Evolutionary conservation across 2,888 invertebrate species (phyloP), one percentile per base, ranked within the genome.

Genomic region (Dasysyrphus albostriatus): DNA sequence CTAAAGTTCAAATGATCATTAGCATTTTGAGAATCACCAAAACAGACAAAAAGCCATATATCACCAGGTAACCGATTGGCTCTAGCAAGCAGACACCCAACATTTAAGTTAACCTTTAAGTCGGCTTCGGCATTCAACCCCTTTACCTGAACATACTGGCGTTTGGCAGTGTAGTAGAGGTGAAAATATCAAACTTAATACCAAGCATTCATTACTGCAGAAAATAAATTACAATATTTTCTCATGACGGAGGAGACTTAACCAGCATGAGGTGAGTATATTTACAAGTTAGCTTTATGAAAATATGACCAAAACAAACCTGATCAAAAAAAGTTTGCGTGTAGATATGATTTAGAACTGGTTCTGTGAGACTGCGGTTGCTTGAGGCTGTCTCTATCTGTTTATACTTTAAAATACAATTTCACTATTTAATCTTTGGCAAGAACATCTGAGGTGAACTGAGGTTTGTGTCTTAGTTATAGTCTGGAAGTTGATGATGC

Each of bases 1-100:
- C 51, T 54, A 80, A 84, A 84, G 80, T 84, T 80, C 80, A 84
- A 61, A 59, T 47, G 70, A 67, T 80, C 75, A 79, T 67, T 76
- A 75, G 24, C 24, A 19, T 19, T 65, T 12, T 19, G 5, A 80
- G 67, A 80, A 80, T 61, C n/a, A 58, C 16, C 37, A 39, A 44
- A 32, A 10, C 10, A 84, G 44, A 47, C 69, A 58, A 70, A n/a
- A 49, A 49, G 47, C 37, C 61, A 78, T 78, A 75, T 44, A 47
- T 37, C 42, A 49, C 34, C 14, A 49, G n/a, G 69, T 39, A 42
- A 80, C 51, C 42, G 19, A 73, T 73, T 19, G 39, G 7, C 29
- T 42, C 32, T 19, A 24, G 8, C 39, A 39, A 14, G 34, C 29
- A 37, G 59, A 56, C 49, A 72, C n/a, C 58, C 80, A 79, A 80